Conservation (phyloP, 2,113 vertebrate species). For the Colaptes auratus region DNA sequence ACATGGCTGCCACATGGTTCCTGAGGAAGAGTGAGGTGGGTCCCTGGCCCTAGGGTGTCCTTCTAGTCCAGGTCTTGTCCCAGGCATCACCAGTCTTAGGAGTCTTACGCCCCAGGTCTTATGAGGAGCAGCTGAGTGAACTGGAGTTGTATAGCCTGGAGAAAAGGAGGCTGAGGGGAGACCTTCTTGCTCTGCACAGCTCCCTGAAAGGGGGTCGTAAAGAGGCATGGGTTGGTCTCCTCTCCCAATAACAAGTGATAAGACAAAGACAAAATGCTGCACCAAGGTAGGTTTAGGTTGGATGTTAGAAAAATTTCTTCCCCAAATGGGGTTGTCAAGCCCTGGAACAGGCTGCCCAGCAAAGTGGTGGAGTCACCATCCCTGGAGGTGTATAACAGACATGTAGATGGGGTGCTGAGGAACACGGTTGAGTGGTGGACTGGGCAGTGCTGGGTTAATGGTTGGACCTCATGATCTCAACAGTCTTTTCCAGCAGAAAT, state of each 20-base stretch:
- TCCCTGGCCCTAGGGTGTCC: neutral
- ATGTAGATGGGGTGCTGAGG: neutral
- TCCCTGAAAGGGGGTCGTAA: neutral
- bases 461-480: neutral
- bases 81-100: neutral
- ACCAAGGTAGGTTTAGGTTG: neutral
- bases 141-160: neutral
- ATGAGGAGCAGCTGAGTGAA: neutral
- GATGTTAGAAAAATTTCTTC: neutral
- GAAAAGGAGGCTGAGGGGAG: neutral
- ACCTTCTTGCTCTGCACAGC: neutral
- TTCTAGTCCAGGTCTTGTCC: neutral
- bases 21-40: neutral
- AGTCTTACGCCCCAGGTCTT: neutral
- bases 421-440: neutral
- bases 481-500: neutral
- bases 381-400: neutral
- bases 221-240: neutral
- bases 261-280: neutral
- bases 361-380: neutral
- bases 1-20: fast-evolving
- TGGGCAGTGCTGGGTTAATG: neutral
- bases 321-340: neutral
- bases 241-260: neutral
- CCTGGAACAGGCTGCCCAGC: neutral